A percentile compares a stretch with the other conserved stretches of the same genome.
Conservation (phyloP, 1,140 invertebrate species). For the Campoletis sonorensis region DNA sequence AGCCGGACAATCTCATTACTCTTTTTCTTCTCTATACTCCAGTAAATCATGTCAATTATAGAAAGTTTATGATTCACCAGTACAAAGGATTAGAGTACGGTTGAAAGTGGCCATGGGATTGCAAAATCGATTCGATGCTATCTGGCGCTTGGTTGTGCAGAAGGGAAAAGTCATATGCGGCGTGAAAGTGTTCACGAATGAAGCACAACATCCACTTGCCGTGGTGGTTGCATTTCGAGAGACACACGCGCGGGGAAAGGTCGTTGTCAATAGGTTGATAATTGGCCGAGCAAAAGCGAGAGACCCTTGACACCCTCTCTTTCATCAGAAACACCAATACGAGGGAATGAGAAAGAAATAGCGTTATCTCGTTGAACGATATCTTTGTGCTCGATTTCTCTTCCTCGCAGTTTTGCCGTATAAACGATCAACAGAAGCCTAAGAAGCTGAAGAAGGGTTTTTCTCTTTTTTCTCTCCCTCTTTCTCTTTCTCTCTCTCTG, state of each 20-base stretch:
- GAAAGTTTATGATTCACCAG: constrained; percentile 71
- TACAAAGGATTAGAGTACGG: background rate
- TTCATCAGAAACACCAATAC: background rate
- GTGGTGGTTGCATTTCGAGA: background rate
- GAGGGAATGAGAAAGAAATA: constrained; percentile 8
- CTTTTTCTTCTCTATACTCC: constrained; percentile 1
- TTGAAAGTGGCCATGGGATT: constrained; percentile 31
- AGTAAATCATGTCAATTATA: constrained; percentile 74
- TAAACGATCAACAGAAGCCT: constrained; percentile 23
- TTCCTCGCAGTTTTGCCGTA: constrained; percentile 35
- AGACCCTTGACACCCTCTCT: constrained; percentile 55
- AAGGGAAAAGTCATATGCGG: constrained; percentile 23
- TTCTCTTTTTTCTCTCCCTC: constrained; percentile 2
- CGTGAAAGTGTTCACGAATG: constrained; percentile 8
- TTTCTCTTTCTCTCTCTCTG: background rate
- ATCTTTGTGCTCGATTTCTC: constrained; percentile 42
- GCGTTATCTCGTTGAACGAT: constrained; percentile 21
- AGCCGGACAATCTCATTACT: background rate
- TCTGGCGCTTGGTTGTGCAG: constrained; percentile 38
- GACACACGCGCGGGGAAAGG: constrained; percentile 48
- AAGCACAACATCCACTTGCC: constrained; percentile 27
- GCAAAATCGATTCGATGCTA: constrained; percentile 36
- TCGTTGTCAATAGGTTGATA: constrained; percentile 67
- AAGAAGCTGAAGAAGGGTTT: constrained; percentile 22
- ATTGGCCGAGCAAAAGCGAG: constrained; percentile 72